phyloP scores from a whole-genome alignment of 2,797 vertebrate genomes.

The Anas acuta region DNA sequence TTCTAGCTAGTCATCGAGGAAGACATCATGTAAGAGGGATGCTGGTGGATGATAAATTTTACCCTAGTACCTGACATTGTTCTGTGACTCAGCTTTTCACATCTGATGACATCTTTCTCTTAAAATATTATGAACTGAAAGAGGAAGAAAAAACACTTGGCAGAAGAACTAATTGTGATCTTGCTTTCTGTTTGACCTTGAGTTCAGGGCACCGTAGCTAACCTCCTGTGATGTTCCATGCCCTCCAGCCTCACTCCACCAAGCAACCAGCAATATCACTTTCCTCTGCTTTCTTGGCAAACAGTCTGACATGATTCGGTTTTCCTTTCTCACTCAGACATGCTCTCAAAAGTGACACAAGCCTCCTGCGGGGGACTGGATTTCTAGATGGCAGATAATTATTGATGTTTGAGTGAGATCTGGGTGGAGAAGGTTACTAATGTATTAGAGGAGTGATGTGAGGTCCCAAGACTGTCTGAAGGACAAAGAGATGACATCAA shows the following conservation, averaged over 20 bases:
- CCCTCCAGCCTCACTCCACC: background rate
- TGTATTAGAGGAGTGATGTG: background rate
- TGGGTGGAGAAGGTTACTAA: conserved; percentile 14
- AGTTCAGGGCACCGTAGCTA: background rate
- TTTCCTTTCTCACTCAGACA: background rate
- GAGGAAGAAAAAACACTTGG: background rate
- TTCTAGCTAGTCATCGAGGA: background rate
- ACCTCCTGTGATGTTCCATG: fast-evolving
- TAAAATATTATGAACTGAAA: background rate
- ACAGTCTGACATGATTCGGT: background rate
- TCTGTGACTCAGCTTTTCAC: background rate
- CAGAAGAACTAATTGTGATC: background rate
- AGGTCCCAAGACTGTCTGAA: background rate
- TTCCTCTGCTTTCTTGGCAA: conserved; percentile 21
- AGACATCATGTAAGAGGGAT: background rate
- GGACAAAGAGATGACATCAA: conserved; percentile 26
- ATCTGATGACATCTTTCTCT: background rate
- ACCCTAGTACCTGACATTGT: background rate
- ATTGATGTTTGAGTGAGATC: conserved; percentile 31
- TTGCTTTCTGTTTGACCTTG: conserved; percentile 8
- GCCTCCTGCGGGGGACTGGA: background rate
- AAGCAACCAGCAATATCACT: fast-evolving
- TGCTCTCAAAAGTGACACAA: background rate
- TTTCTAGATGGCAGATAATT: conserved; percentile 36
- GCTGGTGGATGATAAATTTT: background rate